Percentiles rank a stretch among this genome's conserved stretches.
These are phyloP conservation scores for Myopa tessellatipennis DNA, from an alignment of 2,888 invertebrate genomes.

Conservation along the genomic window DNA sequence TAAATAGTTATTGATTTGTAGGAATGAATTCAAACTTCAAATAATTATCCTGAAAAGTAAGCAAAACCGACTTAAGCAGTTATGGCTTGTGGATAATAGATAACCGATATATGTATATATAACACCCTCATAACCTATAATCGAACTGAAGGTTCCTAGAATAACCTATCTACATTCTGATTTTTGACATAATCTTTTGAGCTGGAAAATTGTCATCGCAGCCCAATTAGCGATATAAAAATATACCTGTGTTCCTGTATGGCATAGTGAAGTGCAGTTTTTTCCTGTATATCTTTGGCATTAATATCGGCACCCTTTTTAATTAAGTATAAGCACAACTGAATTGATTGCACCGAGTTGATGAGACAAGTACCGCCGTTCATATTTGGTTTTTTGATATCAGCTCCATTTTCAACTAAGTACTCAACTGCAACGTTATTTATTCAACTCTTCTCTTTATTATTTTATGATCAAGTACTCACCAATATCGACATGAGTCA, in stretches of 20 bases:
- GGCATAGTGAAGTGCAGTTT: constrained; percentile 94
- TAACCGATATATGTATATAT: too few species aligned
- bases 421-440: constrained; percentile 72
- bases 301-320: constrained; percentile 85
- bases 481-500: constrained; percentile 84
- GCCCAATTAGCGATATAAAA: too few species aligned
- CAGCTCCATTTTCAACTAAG: constrained; percentile 83
- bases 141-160: too few species aligned
- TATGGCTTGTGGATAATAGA: too few species aligned
- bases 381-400: constrained; percentile 85
- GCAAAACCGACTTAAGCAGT: too few species aligned
- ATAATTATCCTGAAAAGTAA: too few species aligned
- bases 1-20: too few species aligned
- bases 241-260: constrained; percentile 79
- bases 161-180: background rate
- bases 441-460: background rate
- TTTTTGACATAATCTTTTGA: background rate
- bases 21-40: too few species aligned
- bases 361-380: constrained; percentile 94
- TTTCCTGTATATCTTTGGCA: constrained; percentile 88
- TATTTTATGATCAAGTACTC: constrained; percentile 28
- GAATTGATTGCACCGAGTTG: constrained; percentile 89
- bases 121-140: too few species aligned
- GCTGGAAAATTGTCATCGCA: background rate
- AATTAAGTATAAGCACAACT: constrained; percentile 83